Base-by-base conservation (phyloP, 1,140 invertebrate species). In the Lucilia sericata region DNA sequence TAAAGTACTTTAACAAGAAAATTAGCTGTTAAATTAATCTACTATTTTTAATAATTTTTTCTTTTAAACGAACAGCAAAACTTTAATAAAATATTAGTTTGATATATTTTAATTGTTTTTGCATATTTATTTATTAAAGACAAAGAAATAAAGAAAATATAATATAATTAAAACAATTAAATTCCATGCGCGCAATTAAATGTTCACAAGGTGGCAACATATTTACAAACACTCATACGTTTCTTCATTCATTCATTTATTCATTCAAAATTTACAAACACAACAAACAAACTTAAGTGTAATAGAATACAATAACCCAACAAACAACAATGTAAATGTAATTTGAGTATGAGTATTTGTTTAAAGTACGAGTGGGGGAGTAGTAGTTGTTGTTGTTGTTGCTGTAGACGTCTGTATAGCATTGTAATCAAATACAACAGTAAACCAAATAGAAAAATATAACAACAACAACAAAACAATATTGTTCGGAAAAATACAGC, bases 141-240 rank as follows among this genome's bases (percentile, higher is more conserved):
- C 7, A 14, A 55, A 55, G 5, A 10, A 36, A 81, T n/a, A n/a
- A n/a, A n/a, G n/a, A n/a, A n/a, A n/a, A n/a, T n/a, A n/a, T n/a
- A n/a, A n/a, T n/a, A n/a, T n/a, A n/a, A n/a, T 30, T 30, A 81
- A 81, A 81, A 81, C 78, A 81, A 81, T 81, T 81, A 81, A 81
- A 81, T 81, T 81, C 34, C 42, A 81, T 81, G 78, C 42, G 78
- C 78, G 78, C 78, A 81, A 81, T 81, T 81, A 42, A 81, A 75
- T 49, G 8, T 17, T 21, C 19, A 81, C 51, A 70, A 70, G n/a
- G 19, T 21, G 65, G 65, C 65, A 70, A 70, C 65, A 70, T n/a
- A 70, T 4, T 55, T 55, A 55, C 2, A 21, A 70, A 70, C n/a
- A 70, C 21, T 70, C 60, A 70, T 70, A 55, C 19, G 25, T 30